Evolutionary conservation across 2,888 invertebrate genomes (phyloP).

Genomic region (Oligia latruncula): DNA sequence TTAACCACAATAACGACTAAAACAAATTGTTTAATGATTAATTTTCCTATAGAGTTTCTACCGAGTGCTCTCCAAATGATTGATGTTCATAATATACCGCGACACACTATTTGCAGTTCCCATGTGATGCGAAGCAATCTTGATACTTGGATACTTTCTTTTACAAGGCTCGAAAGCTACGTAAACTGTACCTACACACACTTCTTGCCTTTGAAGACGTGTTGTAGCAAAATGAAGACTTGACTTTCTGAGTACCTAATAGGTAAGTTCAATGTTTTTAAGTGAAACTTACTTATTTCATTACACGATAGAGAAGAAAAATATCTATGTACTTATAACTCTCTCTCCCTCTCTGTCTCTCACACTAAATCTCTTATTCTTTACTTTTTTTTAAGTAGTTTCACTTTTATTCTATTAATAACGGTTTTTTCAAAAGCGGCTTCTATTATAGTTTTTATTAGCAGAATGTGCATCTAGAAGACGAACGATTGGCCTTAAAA

Average conservation of each 20-base stretch:
- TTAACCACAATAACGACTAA: conserved; percentile 26
- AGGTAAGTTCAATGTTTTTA: not conserved
- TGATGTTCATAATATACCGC: conserved; percentile 67
- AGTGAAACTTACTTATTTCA: too few species aligned
- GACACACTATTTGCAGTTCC: conserved; percentile 68
- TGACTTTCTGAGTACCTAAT: not conserved
- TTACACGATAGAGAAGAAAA: too few species aligned
- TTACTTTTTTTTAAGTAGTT: too few species aligned
- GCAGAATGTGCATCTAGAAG: not conserved
- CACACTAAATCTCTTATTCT: too few species aligned
- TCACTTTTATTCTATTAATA: too few species aligned
- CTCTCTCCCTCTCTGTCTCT: too few species aligned
- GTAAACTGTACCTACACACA: not conserved
- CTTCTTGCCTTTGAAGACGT: not conserved
- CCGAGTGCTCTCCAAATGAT: conserved; percentile 68
- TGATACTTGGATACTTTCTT: conserved; percentile 55
- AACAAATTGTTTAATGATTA: conserved; percentile 56
- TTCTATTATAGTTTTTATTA: not conserved
- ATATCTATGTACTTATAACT: too few species aligned
- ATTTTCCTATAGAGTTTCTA: conserved; percentile 54
- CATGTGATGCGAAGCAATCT: conserved; percentile 40
- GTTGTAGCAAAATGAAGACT: too few species aligned
- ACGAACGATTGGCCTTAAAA: not conserved
- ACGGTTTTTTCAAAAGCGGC: too few species aligned
- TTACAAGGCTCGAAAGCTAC: not conserved